phyloP scores from a whole-genome alignment of 2,113 vertebrate genomes.

The Capreolus pygargus region DNA sequence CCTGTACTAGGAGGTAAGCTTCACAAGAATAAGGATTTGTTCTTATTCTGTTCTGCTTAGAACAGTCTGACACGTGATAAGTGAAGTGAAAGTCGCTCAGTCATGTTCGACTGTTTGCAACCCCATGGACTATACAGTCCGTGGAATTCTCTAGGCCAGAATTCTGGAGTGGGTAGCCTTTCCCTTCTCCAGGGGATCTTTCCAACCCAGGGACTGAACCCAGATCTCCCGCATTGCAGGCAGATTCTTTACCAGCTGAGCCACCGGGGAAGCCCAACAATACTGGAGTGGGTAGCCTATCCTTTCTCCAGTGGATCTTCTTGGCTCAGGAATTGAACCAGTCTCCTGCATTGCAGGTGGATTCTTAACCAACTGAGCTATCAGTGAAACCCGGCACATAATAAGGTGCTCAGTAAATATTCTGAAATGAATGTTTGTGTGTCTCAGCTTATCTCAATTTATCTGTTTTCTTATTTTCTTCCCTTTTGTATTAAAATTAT shows the following conservation, averaged over 20 bases:
- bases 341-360: neutral
- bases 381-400: neutral
- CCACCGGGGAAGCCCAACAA: neutral
- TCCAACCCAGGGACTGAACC: neutral
- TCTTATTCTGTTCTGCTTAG: neutral
- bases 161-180: neutral
- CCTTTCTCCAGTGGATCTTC: neutral
- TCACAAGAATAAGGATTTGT: neutral
- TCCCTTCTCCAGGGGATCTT: neutral
- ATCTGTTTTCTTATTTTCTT: neutral
- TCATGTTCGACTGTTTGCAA: neutral
- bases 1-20: neutral
- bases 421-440: neutral
- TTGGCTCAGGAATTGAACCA: neutral
- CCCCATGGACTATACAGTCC: neutral
- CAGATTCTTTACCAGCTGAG: neutral
- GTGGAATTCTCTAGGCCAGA: neutral
- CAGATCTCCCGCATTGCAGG: rapidly evolving
- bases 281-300: neutral
- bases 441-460: neutral
- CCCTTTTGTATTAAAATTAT: neutral
- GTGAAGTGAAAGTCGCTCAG: neutral
- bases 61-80: neutral
- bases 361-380: neutral
- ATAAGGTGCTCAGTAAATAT: neutral